Conservation (phyloP, 2,888 invertebrate genomes). For the Sminthurides aquaticus region DNA sequence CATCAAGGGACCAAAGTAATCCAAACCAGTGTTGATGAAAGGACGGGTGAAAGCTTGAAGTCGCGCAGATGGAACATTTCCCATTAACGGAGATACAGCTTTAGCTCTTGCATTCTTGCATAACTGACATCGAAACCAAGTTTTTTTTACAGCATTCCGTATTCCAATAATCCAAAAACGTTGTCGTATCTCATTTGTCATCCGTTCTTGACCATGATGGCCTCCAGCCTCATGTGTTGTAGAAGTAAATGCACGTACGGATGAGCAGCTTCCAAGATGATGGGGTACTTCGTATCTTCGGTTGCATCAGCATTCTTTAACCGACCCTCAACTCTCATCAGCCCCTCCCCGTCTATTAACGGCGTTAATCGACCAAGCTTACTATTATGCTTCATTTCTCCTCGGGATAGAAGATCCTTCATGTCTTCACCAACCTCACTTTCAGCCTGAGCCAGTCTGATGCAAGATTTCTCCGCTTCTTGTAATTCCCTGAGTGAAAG, state of each 20-base stretch:
- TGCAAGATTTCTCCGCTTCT: background rate
- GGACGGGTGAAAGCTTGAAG: background rate
- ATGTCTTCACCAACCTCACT: too few species aligned
- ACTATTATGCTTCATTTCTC: too few species aligned
- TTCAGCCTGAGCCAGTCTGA: too few species aligned
- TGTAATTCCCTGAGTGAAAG: background rate
- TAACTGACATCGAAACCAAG: background rate
- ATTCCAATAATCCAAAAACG: background rate
- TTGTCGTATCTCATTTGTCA: background rate
- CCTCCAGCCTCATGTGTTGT: conserved; percentile 1
- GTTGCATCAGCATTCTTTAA: too few species aligned
- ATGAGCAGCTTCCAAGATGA: conserved; percentile 18
- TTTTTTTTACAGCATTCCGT: background rate
- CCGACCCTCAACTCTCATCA: background rate
- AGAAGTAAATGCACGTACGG: conserved; percentile 11
- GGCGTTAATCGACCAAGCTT: too few species aligned
- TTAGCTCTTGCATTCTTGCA: background rate
- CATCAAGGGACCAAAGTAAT: conserved; percentile 19
- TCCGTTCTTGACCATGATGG: conserved; percentile 22
- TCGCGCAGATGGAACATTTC: background rate
- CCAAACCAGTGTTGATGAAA: conserved; percentile 11
- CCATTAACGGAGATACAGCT: conserved; percentile 12
- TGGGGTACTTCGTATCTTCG: too few species aligned
- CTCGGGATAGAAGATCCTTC: too few species aligned
- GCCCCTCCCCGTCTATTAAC: background rate